Percentiles rank a stretch among this genome's conserved stretches.
These are phyloP conservation scores for Tipula helvola DNA, from an alignment of 2,888 invertebrate genomes.

Conservation along the genomic window DNA sequence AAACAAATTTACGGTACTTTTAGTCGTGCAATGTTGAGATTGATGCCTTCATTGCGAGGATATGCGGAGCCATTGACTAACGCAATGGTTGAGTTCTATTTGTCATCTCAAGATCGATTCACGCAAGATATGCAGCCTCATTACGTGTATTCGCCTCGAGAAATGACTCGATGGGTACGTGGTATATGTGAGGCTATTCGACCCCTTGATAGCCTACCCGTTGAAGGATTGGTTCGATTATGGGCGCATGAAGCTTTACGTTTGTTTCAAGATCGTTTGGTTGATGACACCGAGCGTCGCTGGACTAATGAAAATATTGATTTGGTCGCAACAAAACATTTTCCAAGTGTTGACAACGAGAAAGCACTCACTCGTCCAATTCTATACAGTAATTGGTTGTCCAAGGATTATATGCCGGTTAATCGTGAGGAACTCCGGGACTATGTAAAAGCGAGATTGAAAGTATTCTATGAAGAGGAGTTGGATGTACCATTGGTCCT, in stretches of 20 bases:
- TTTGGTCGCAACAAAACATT: constrained; percentile 82
- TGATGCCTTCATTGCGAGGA: constrained; percentile 82
- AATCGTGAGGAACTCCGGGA: constrained; percentile 88
- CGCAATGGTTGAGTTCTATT: constrained; percentile 98
- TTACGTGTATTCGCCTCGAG: constrained; percentile 97
- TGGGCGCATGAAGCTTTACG: constrained; percentile 99
- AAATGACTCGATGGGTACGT: constrained; percentile 98
- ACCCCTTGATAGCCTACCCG: constrained; percentile 79
- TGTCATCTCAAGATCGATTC: constrained; percentile 92
- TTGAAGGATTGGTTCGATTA: constrained; percentile 91
- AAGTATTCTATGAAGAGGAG: constrained; percentile 99
- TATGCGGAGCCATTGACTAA: constrained; percentile 94
- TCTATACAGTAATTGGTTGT: constrained; percentile 97
- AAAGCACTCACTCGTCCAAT: constrained; percentile 87
- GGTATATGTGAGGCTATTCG: constrained; percentile 98
- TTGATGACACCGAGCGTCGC: constrained; percentile 83
- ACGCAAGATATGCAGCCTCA: constrained; percentile 99
- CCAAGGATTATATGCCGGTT: constrained; percentile 96
- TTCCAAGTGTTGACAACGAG: constrained; percentile 77
- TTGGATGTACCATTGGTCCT: constrained; percentile 94
- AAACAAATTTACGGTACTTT: constrained; percentile 98
- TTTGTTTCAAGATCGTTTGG: constrained; percentile 90
- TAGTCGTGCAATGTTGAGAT: constrained; percentile 92
- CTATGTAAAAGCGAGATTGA: constrained; percentile 92
- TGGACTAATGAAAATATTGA: constrained; percentile 99